These are phyloP conservation scores for Spinus pinus DNA, from an alignment of 2,797 vertebrate species.

Conservation along the genomic window DNA sequence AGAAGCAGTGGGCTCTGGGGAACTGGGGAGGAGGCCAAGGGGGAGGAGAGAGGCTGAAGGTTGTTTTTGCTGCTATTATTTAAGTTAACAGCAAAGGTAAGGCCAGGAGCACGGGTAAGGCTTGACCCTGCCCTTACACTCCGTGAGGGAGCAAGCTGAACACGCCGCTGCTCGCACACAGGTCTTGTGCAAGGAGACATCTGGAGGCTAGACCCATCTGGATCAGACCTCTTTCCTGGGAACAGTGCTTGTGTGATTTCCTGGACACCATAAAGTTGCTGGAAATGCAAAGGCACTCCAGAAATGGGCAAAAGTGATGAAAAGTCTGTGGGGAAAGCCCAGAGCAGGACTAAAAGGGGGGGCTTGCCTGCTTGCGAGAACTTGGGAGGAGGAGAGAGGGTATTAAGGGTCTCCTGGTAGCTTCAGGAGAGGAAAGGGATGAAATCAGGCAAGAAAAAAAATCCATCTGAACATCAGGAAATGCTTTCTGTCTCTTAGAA, in stretches of 20 bases:
- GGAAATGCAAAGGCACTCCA: not conserved
- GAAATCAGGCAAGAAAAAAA: slow-evolving; percentile 13
- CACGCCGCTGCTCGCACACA: not conserved
- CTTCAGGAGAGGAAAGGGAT: not conserved
- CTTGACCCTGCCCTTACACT: not conserved
- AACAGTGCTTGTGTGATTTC: not conserved
- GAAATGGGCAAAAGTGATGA: not conserved
- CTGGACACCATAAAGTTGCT: not conserved
- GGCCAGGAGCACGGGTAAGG: accelerated
- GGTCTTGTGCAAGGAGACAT: slow-evolving; percentile 1
- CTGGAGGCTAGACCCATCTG: slow-evolving; percentile 25
- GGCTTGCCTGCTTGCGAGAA: not conserved
- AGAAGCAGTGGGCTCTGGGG: not conserved
- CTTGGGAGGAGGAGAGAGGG: not conserved
- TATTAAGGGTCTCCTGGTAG: not conserved
- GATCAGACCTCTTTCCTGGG: not conserved
- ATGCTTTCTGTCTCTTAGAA: not conserved
- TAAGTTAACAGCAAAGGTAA: not conserved
- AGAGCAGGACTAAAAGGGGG: not conserved
- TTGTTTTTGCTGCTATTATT: not conserved
- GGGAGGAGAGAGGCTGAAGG: not conserved
- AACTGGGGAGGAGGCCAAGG: not conserved
- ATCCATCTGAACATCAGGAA: not conserved
- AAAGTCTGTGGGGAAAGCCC: not conserved
- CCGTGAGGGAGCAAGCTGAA: not conserved